These are phyloP conservation scores for Pandion haliaetus DNA, from an alignment of 2,113 vertebrate genomes.

Conservation along the genomic window DNA sequence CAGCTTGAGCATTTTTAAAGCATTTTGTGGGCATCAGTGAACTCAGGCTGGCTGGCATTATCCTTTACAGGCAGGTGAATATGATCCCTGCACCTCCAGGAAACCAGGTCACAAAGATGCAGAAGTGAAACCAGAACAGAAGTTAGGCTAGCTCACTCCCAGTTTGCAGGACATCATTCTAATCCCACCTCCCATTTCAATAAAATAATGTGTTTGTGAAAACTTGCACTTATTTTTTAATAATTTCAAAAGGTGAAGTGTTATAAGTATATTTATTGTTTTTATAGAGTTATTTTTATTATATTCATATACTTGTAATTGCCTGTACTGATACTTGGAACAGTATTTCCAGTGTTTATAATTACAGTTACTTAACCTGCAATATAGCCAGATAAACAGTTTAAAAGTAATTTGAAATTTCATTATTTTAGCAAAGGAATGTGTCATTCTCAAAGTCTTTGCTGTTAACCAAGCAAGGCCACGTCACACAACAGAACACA, in stretches of 20 bases:
- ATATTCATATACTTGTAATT: conserved; percentile 57
- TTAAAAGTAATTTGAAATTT: conserved; percentile 53
- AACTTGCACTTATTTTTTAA: conserved; percentile 47
- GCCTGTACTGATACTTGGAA: conserved; percentile 55
- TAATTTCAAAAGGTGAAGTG: conserved; percentile 48
- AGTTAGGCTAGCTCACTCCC: not conserved
- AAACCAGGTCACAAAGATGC: not conserved
- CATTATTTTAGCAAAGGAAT: conserved; percentile 52
- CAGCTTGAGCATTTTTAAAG: not conserved
- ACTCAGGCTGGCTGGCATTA: too few species aligned
- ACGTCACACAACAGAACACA: not conserved
- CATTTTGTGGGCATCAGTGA: too few species aligned
- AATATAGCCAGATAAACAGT: conserved; percentile 44
- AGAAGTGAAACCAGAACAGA: not conserved
- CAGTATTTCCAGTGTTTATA: conserved; percentile 60
- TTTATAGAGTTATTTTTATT: conserved; percentile 53
- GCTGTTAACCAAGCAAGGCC: not conserved
- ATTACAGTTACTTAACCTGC: conserved; percentile 66
- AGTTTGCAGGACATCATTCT: not conserved
- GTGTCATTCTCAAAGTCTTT: not conserved
- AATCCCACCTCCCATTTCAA: not conserved
- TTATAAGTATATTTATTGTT: conserved; percentile 35
- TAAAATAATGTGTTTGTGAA: conserved; percentile 25
- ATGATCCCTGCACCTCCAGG: not conserved
- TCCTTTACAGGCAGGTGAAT: too few species aligned